These are phyloP conservation scores for Opisthograptis luteolata DNA, from an alignment of 2,888 invertebrate genomes.

Conservation along the genomic window DNA sequence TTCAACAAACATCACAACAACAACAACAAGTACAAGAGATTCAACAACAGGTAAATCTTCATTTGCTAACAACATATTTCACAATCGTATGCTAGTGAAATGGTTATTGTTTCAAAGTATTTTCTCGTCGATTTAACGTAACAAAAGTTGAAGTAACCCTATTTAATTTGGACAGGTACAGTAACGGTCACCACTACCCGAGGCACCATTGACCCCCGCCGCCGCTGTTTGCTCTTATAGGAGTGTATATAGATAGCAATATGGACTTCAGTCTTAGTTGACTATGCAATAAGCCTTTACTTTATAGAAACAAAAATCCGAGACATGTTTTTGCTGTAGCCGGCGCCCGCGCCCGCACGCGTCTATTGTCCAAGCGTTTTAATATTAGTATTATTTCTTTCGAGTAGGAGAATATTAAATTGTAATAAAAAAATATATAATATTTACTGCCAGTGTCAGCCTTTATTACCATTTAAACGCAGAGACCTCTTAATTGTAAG, in stretches of 20 bases:
- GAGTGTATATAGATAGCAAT: slow-evolving; percentile 63
- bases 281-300: slow-evolving; percentile 44
- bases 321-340: slow-evolving; percentile 30
- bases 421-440: slow-evolving; percentile 34
- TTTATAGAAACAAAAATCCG: slow-evolving; percentile 5
- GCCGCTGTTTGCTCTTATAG: slow-evolving; percentile 42
- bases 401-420: slow-evolving; percentile 33
- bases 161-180: slow-evolving; percentile 57
- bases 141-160: neutral
- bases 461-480: slow-evolving; percentile 44
- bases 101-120: no score
- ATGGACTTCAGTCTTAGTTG: slow-evolving; percentile 61
- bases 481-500: slow-evolving; percentile 33
- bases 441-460: slow-evolving; percentile 57
- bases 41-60: slow-evolving; percentile 63
- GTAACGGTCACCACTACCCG: slow-evolving; percentile 71
- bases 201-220: slow-evolving; percentile 77
- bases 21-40: slow-evolving; percentile 78
- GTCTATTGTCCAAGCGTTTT: slow-evolving; percentile 30
- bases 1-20: slow-evolving; percentile 74
- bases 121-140: neutral
- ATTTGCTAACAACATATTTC: no score
- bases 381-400: slow-evolving; percentile 29
- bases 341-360: slow-evolving; percentile 33
- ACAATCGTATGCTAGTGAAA: no score